Conservation (phyloP, 2,113 vertebrate genomes). For the Xenotilapia flavipinnis region DNA sequence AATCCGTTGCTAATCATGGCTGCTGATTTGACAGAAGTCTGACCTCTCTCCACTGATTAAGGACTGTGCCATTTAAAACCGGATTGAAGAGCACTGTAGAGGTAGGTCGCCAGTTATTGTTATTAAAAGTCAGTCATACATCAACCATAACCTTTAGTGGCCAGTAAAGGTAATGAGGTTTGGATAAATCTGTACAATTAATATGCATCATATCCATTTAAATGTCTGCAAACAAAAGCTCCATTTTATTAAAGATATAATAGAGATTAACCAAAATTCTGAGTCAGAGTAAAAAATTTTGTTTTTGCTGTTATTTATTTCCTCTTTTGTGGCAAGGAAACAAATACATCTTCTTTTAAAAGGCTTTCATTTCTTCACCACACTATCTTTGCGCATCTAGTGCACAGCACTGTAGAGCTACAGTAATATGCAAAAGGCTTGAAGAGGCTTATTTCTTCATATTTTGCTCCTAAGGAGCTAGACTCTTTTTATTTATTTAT, state of each 20-base stretch:
- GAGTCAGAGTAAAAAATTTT: accelerated
- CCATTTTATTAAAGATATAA: not conserved
- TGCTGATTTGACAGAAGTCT: slow-evolving; percentile 38
- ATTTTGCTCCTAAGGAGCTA: not conserved
- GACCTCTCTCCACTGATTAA: slow-evolving; percentile 57
- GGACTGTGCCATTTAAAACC: slow-evolving; percentile 53
- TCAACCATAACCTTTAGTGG: slow-evolving; percentile 40
- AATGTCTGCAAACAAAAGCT: not conserved
- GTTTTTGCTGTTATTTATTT: not conserved
- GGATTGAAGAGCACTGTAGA: slow-evolving; percentile 22
- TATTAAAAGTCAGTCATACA: slow-evolving; percentile 49
- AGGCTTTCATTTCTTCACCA: not conserved
- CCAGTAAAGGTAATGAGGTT: slow-evolving; percentile 20
- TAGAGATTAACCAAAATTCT: not conserved
- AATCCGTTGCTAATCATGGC: slow-evolving; percentile 22
- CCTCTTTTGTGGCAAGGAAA: not conserved
- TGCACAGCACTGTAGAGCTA: not conserved
- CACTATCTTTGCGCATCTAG: not conserved
- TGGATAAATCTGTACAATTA: not conserved
- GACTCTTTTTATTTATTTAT: not conserved
- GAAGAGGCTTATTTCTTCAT: not conserved
- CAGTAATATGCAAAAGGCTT: not conserved
- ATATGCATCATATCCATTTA: not conserved
- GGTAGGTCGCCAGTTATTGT: slow-evolving; percentile 13
- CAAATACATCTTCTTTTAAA: not conserved